These are phyloP conservation scores for Myotis yumanensis DNA, from an alignment of 2,113 vertebrate genomes.

Conservation along the genomic window DNA sequence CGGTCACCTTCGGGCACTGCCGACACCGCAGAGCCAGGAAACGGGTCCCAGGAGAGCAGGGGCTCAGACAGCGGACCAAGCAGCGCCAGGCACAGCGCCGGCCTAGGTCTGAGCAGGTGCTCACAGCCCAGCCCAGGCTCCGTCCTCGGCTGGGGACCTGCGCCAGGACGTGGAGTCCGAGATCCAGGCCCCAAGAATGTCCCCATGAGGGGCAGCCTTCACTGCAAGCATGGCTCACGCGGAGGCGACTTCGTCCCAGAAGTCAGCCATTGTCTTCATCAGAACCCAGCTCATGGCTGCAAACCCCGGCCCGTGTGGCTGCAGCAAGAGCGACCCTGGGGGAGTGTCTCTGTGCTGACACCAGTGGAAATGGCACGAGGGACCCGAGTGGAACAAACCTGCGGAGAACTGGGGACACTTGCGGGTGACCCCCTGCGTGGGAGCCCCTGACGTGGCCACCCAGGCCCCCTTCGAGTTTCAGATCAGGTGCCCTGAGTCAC, in stretches of 20 bases:
- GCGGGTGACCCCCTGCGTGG: accelerated
- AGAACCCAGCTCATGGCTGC: too few relatives aligned
- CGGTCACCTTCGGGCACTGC: neutral
- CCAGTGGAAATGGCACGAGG: too few relatives aligned
- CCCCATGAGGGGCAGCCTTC: neutral
- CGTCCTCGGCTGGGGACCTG: neutral
- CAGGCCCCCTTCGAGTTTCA: neutral
- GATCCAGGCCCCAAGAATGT: neutral
- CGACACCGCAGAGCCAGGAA: neutral
- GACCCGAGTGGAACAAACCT: neutral
- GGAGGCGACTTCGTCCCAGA: neutral
- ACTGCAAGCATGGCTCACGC: accelerated
- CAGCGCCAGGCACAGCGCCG: accelerated
- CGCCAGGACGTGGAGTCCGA: neutral
- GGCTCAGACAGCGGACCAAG: neutral
- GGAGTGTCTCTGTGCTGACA: neutral
- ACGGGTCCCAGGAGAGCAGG: neutral
- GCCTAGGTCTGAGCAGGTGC: neutral
- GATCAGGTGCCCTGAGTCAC: too few relatives aligned
- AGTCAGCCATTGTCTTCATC: too few relatives aligned
- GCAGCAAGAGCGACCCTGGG: too few relatives aligned
- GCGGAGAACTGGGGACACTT: neutral
- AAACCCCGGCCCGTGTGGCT: too few relatives aligned
- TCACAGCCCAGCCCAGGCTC: accelerated
- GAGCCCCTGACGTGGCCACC: accelerated